Evolutionary conservation across 2,888 invertebrate genomes (phyloP).

Genomic region (Mamestra brassicae): DNA sequence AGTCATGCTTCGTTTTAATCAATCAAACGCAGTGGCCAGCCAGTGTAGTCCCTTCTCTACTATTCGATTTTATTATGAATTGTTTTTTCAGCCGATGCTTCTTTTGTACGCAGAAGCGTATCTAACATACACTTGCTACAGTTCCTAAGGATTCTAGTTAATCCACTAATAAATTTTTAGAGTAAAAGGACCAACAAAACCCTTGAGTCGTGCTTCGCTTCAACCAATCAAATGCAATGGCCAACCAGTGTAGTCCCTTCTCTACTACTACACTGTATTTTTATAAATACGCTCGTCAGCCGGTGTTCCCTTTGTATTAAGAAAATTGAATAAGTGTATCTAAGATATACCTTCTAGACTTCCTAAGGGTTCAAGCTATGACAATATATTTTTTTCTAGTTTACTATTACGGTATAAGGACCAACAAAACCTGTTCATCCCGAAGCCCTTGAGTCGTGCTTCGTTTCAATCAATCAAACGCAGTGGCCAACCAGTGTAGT

Average conservation of each 20-base stretch:
- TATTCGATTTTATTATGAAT: slow-evolving; percentile 57
- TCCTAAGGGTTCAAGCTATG: background rate
- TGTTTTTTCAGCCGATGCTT: slow-evolving; percentile 43
- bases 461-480: slow-evolving; percentile 73
- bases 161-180: too few species aligned
- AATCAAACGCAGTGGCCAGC: too few species aligned
- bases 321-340: too few species aligned
- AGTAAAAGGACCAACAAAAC: too few species aligned
- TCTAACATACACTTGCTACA: too few species aligned
- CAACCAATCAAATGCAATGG: slow-evolving; percentile 74
- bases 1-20: background rate
- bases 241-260: slow-evolving; percentile 48
- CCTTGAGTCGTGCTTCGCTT: slow-evolving; percentile 48
- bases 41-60: too few species aligned
- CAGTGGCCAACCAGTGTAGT: slow-evolving; percentile 57
- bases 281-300: slow-evolving; percentile 47
- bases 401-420: background rate
- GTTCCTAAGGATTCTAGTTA: too few species aligned
- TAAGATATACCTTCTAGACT: background rate
- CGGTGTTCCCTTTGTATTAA: background rate
- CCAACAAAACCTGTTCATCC: slow-evolving; percentile 20
- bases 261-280: slow-evolving; percentile 45
- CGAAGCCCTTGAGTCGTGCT: slow-evolving; percentile 32
- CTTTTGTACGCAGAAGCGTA: slow-evolving; percentile 34
- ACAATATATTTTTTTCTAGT: background rate